Conservation (phyloP, 2,797 vertebrate genomes). For the Aselliscus stoliczkanus region DNA sequence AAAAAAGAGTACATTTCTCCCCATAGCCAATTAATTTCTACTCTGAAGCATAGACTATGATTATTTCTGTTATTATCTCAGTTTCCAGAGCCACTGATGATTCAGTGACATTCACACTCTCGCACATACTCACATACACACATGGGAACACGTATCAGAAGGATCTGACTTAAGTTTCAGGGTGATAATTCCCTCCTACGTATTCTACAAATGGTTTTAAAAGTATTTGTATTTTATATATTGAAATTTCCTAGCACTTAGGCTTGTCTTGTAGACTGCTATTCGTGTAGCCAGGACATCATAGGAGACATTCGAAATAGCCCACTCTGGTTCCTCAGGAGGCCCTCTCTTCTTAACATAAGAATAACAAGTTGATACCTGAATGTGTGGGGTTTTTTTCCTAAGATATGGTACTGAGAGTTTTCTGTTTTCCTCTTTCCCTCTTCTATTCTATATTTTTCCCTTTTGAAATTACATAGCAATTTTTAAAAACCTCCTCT, state of each 20-base stretch:
- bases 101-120: not conserved
- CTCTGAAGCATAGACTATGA: not conserved
- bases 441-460: not conserved
- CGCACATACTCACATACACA: not conserved
- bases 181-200: not conserved
- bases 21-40: slow-evolving; percentile 35
- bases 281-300: not conserved
- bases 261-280: not conserved
- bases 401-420: not conserved
- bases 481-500: not conserved
- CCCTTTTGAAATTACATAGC: slow-evolving; percentile 16
- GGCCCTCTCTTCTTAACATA: not conserved
- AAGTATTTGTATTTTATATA: not conserved
- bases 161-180: not conserved
- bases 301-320: not conserved
- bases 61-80: slow-evolving; percentile 29
- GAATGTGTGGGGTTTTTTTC: not conserved
- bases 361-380: not conserved
- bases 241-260: not conserved
- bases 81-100: not conserved
- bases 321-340: not conserved
- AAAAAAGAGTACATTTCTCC: not conserved
- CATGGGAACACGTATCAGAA: not conserved
- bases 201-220: not conserved
- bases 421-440: not conserved